Evolutionary conservation across 2,888 invertebrate species (phyloP).

Genomic region (Noctua janthe): DNA sequence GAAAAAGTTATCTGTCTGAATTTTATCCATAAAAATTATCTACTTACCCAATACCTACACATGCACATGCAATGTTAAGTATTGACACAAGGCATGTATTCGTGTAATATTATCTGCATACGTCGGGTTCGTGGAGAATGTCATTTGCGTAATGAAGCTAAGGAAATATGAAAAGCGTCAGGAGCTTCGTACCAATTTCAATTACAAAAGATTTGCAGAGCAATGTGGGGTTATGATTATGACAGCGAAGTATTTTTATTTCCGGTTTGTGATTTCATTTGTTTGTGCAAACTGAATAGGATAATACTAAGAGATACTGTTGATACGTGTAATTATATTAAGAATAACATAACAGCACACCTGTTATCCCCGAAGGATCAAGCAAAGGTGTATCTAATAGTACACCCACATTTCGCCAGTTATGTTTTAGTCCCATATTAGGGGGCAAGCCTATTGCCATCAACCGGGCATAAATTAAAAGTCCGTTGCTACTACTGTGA

Average conservation of each 20-base stretch:
- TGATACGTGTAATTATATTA: not conserved
- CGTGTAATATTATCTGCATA: constrained; percentile 54
- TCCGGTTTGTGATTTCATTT: constrained; percentile 24
- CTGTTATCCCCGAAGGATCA: not conserved
- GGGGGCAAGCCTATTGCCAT: not conserved
- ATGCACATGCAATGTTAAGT: constrained; percentile 18
- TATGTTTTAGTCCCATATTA: not conserved
- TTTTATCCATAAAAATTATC: constrained; percentile 7
- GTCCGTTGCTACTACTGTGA: not conserved
- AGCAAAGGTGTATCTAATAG: not conserved
- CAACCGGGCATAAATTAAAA: not conserved
- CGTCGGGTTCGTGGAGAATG: constrained; percentile 40
- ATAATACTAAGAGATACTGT: not conserved
- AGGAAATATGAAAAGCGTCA: constrained; percentile 52
- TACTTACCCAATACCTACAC: not conserved
- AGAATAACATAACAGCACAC: not conserved
- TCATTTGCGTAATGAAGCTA: constrained; percentile 66
- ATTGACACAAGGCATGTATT: constrained; percentile 25
- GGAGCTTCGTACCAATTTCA: constrained; percentile 52
- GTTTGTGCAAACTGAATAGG: not conserved
- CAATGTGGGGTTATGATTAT: not conserved
- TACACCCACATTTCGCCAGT: not conserved
- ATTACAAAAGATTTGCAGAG: constrained; percentile 55
- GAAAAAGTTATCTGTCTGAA: not conserved
- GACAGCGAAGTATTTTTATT: constrained; percentile 23